These are phyloP conservation scores for Drosophila infuscata DNA, from an alignment of 2,888 invertebrate genomes.

Conservation along the genomic window DNA sequence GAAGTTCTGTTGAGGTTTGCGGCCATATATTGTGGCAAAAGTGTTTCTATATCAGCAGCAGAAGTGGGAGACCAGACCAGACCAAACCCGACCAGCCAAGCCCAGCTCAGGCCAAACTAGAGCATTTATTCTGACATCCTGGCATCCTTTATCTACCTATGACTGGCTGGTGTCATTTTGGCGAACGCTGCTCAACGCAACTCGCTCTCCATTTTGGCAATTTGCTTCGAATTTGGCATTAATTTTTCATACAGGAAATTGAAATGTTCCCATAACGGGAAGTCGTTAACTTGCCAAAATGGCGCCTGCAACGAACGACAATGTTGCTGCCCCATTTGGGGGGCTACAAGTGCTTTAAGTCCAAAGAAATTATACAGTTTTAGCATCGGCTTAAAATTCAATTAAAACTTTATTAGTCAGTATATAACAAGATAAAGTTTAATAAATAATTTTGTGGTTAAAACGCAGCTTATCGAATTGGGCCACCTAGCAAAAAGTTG, in stretches of 20 bases:
- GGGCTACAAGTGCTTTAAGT: conserved; percentile 2
- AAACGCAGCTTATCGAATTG: conserved; percentile 62
- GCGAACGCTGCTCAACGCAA: conserved; percentile 7
- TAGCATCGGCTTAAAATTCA: conserved; percentile 58
- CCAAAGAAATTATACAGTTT: conserved; percentile 38
- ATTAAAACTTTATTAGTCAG: conserved; percentile 69
- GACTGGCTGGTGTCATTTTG: conserved; percentile 63
- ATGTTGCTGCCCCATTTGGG: conserved; percentile 6
- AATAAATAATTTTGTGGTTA: conserved; percentile 55
- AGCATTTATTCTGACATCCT: conserved; percentile 36
- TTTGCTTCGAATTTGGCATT: conserved; percentile 77
- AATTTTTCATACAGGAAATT: conserved; percentile 79
- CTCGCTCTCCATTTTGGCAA: conserved; percentile 54
- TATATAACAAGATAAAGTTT: conserved; percentile 42
- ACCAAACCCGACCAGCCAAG: neutral
- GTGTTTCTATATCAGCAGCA: conserved; percentile 56
- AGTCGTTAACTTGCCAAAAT: conserved; percentile 63
- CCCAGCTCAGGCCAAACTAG: neutral
- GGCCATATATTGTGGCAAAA: conserved; percentile 73
- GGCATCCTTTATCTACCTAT: conserved; percentile 64
- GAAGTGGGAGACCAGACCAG: neutral
- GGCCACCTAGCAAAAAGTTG: conserved; percentile 44
- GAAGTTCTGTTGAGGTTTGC: conserved; percentile 78
- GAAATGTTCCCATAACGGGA: conserved; percentile 79
- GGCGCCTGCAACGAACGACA: conserved; percentile 20